A percentile compares a stretch with the other conserved stretches of the same genome.
Evolutionary conservation across 2,113 vertebrate species (phyloP).

Genomic region (Machaerirhynchus nigripectus): DNA sequence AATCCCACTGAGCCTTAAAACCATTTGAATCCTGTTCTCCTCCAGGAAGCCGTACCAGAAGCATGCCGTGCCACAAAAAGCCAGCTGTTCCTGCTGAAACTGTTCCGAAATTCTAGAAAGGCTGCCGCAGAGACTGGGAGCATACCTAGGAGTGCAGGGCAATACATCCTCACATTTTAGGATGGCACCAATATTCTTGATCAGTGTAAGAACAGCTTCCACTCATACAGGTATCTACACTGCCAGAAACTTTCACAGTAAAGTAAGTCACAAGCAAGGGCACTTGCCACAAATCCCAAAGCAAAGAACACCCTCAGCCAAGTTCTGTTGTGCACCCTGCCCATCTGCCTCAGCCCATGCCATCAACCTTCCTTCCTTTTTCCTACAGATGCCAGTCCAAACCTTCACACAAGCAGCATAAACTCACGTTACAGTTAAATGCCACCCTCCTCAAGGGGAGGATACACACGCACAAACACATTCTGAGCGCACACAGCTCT

Average conservation of each 20-base stretch:
- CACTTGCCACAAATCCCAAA: neutral
- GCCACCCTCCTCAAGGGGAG: neutral
- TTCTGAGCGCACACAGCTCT: neutral
- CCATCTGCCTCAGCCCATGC: neutral
- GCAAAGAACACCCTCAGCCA: neutral
- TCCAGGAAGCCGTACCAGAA: neutral
- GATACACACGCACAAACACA: neutral
- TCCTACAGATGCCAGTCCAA: neutral
- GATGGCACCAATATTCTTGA: neutral
- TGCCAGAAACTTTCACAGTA: neutral
- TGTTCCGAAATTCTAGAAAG: neutral
- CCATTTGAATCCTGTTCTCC: neutral
- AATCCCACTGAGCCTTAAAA: accelerated
- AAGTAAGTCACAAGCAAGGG: neutral
- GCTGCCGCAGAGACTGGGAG: neutral
- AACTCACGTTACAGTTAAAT: neutral
- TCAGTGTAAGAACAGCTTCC: neutral
- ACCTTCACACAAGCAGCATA: neutral
- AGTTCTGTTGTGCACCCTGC: neutral
- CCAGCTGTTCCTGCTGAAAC: neutral
- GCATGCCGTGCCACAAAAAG: neutral
- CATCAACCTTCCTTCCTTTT: neutral
- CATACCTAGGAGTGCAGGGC: neutral
- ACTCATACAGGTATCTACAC: neutral
- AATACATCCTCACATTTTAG: neutral